Conservation (phyloP, 2,797 vertebrate genomes). For the Hafferia zeledoni region DNA sequence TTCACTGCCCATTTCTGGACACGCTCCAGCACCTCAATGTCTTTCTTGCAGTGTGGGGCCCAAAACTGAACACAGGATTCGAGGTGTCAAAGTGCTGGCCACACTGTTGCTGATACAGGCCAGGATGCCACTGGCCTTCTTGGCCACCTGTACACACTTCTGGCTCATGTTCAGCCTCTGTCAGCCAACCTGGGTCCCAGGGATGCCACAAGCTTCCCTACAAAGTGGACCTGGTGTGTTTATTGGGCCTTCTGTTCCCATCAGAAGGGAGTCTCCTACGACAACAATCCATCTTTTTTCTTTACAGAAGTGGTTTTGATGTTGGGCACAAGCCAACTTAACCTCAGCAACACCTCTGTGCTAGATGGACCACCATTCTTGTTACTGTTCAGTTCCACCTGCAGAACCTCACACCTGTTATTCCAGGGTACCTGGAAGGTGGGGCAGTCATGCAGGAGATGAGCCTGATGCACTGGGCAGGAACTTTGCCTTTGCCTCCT, state of each 20-base stretch:
- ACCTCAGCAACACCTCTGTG: background rate
- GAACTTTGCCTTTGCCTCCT: background rate
- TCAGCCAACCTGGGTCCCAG: background rate
- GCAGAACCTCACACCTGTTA: background rate
- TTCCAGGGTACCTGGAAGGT: background rate
- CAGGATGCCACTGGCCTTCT: background rate
- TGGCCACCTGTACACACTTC: background rate
- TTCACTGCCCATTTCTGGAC: fast-evolving
- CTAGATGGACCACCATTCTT: background rate
- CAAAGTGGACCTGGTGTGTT: background rate
- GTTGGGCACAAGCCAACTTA: background rate
- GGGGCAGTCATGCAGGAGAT: background rate
- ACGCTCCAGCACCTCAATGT: fast-evolving
- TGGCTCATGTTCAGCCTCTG: background rate
- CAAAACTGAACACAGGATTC: fast-evolving
- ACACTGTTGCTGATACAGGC: fast-evolving
- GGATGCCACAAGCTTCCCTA: background rate
- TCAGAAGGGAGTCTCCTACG: background rate
- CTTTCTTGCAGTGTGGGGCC: fast-evolving
- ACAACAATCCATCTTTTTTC: background rate
- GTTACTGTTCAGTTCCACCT: background rate
- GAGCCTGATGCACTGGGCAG: background rate
- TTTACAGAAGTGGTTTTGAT: background rate
- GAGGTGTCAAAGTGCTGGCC: background rate
- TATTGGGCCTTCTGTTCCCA: background rate